Evolutionary conservation across 1,140 invertebrate genomes (phyloP), one percentile per base, ranked within the genome.

Genomic region (Akabosia matsudoensis): DNA sequence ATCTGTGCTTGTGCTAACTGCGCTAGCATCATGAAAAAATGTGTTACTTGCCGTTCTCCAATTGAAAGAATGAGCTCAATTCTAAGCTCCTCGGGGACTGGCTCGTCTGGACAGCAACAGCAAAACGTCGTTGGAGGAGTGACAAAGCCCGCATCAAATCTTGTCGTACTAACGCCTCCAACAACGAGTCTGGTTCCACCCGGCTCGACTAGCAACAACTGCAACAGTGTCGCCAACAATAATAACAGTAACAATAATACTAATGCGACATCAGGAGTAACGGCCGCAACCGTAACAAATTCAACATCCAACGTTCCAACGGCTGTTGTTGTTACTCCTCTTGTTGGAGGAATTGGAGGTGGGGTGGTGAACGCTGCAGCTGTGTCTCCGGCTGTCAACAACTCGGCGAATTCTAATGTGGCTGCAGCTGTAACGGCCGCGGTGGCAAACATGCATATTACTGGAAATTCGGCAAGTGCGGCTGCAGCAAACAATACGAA

Each of bases 1-100:
- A 95, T 97, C 90, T 93, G 93, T 85, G 95, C 94, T 31, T 98
- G 96, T 87, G 92, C 93, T 83, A 91, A 90, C 80, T 98, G 96
- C 87, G 93, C 95, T 73, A 90, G 91, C 71, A 88, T 97, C 71
- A 97, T 97, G 94, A 96, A 97, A 87, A 98, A 97, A 86, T 98
- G 96, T 87, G 93, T 97, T 0, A 90, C 95, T 82, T 98, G 96
- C 85, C 88, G 96, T 79, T 90, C 92, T 10, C 92, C 93, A 82
- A 95, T 97, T 82, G 93, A 93, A 78, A 89, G 90, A 82, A 90
- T 92, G 84, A 85, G 90, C 70, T 89, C 89, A 16, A 90, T 91
- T 82, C 89, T 89, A 28, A 88, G 92, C 1, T 93, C 92, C 78
- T 89, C 88, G 80, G 89, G 89, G 4, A 79, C 75, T 45, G 33